Conservation (phyloP, 2,797 vertebrate species). For the Sebastes aleutianus region DNA sequence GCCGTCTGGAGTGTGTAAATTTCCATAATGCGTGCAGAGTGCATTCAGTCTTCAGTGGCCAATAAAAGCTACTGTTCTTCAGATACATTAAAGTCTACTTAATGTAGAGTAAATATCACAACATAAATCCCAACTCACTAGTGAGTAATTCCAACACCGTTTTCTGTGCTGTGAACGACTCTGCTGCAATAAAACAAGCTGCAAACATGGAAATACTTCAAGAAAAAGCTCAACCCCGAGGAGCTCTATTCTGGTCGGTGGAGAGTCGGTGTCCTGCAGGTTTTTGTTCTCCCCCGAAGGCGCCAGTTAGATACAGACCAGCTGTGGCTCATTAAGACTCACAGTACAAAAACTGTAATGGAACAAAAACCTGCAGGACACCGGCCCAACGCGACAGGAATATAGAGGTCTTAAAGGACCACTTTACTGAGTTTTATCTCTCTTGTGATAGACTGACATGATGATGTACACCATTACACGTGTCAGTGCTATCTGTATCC, state of each 20-base stretch:
- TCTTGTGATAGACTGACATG: not conserved
- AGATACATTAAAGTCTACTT: constrained; percentile 14
- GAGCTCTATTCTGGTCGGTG: constrained; percentile 1
- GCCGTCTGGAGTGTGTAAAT: not conserved
- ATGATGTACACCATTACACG: constrained; percentile 24
- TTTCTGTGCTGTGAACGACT: not conserved
- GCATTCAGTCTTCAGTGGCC: constrained; percentile 19
- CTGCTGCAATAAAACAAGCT: constrained; percentile 8
- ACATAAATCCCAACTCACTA: constrained; percentile 17
- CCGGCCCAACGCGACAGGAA: not conserved
- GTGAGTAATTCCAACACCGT: constrained; percentile 14
- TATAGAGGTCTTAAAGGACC: constrained; percentile 16
- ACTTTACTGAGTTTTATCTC: constrained; percentile 18
- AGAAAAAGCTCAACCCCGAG: not conserved
- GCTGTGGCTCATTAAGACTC: constrained; percentile 57
- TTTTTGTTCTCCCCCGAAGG: constrained; percentile 32
- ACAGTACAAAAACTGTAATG: constrained; percentile 38
- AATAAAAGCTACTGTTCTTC: constrained; percentile 17
- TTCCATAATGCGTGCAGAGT: constrained; percentile 23
- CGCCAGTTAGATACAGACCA: constrained; percentile 17
- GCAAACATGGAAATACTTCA: not conserved
- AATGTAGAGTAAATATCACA: constrained; percentile 29
- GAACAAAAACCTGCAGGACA: constrained; percentile 43
- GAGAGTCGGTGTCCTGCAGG: constrained; percentile 32
- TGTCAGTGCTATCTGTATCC: constrained; percentile 7